Conservation (phyloP, 2,797 vertebrate species). For the Manis crassicaudata region DNA sequence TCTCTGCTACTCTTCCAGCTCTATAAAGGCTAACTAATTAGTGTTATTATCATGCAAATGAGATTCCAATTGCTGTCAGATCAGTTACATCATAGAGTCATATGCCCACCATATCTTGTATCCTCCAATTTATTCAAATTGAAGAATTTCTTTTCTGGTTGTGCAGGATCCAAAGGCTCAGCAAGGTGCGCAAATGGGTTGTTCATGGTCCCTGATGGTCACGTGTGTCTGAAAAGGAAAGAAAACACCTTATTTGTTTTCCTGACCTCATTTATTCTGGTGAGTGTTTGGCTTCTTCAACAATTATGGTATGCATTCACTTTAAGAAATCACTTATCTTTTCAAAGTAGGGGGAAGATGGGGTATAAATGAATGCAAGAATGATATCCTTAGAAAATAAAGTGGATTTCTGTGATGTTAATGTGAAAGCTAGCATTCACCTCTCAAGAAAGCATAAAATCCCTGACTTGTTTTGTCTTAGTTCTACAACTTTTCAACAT, state of each 20-base stretch:
- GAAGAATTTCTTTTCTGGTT: conserved; percentile 91
- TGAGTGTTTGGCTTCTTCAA: neutral
- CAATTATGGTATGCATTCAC: neutral
- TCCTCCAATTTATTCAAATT: conserved; percentile 93
- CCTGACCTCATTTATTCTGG: neutral
- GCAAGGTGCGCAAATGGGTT: conserved; percentile 91
- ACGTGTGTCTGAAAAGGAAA: conserved; percentile 57
- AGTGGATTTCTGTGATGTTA: neutral
- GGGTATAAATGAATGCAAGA: neutral
- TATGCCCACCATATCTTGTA: conserved; percentile 92
- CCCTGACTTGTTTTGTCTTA: neutral
- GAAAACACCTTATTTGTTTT: neutral
- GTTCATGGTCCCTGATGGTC: conserved; percentile 81
- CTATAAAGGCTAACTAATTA: neutral
- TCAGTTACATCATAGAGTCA: neutral
- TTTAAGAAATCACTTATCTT: conserved; percentile 30
- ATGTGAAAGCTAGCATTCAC: neutral
- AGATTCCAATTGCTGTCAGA: neutral
- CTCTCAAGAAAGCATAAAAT: neutral
- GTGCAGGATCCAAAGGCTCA: conserved; percentile 90
- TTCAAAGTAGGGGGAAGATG: neutral
- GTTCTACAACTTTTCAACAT: neutral
- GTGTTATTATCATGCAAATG: neutral
- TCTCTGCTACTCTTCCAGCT: conserved; percentile 4
- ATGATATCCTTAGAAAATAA: neutral